Evolutionary conservation across 1,140 invertebrate genomes (phyloP).

Genomic region (Agrypnia vestita): DNA sequence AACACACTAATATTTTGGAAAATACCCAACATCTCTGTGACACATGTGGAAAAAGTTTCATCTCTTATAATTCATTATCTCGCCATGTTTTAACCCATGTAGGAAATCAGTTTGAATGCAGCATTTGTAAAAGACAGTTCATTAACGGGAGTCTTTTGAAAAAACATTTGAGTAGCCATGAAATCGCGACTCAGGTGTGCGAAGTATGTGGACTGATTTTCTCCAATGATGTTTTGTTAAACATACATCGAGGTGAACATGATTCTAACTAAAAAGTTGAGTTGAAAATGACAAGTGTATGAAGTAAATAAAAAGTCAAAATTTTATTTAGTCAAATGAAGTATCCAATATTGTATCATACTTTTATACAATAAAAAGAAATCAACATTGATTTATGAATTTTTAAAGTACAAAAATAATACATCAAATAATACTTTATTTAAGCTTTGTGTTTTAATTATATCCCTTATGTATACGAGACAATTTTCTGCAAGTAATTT

Average conservation of each 20-base stretch:
- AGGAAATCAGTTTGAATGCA: slow-evolving; percentile 47
- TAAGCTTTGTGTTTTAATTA: too few species aligned
- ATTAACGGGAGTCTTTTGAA: slow-evolving; percentile 42
- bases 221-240: slow-evolving; percentile 46
- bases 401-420: too few species aligned
- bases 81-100: slow-evolving; percentile 52
- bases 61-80: slow-evolving; percentile 44
- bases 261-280: slow-evolving; percentile 3
- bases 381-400: too few species aligned
- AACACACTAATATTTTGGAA: slow-evolving; percentile 36
- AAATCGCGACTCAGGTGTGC: slow-evolving; percentile 51
- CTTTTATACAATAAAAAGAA: too few species aligned
- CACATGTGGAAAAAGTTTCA: slow-evolving; percentile 53
- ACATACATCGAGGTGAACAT: slow-evolving; percentile 42
- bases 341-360: too few species aligned
- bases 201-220: slow-evolving; percentile 53
- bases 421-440: too few species aligned
- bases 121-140: slow-evolving; percentile 50
- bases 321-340: too few species aligned
- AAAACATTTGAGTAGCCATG: slow-evolving; percentile 46
- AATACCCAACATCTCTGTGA: slow-evolving; percentile 50
- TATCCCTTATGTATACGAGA: too few species aligned
- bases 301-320: too few species aligned
- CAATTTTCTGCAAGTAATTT: too few species aligned
- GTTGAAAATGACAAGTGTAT: too few species aligned